Base-by-base conservation (phyloP, 2,888 invertebrate genomes). In the Mythimna impura region DNA sequence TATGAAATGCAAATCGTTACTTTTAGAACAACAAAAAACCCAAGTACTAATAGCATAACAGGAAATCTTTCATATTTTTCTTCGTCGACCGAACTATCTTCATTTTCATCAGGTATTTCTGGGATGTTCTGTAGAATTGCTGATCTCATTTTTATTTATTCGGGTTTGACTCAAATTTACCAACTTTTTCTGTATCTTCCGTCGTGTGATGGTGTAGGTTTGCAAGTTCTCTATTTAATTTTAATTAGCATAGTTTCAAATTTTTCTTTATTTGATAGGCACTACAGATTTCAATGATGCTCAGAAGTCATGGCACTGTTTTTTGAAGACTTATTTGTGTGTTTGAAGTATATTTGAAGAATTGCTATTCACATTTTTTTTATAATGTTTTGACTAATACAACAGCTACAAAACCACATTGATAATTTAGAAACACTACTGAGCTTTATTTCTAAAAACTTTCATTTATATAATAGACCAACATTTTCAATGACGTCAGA, bases 11-110 rank as follows among this genome's bases (percentile, higher is more conserved):
- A 54, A 0, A 80, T 50, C 0, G 30, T 17, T 0, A 57, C 4
- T 58, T 78, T 68, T 17, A 78, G 47, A 1, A 58, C 8, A 0
- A 80, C 8, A 0, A 80, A 55, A 52, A 80, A 20, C 0, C 47
- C 12, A 30, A 78, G n/a, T n/a, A 69, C 17, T 14, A 22, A 12
- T 6, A 78, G 9, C 7, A 75, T 62, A 2, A 80, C 17, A 12
- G 36, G 17, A 3, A 60, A 63, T 10, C 1, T 50, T 7, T 12
- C 30, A 5, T 17, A 2, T 5, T 8, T 8, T 10, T 66, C 40
- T 40, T 71, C 47, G 34, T 55, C 30, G 30, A 5, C 7, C 12
- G 47, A 9, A 2, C 2, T 60, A 0, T 22, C 30, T 64, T 64
- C 69, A 10, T 30, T 40, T 10, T 47, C 14, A 10, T 30, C 6